Conservation (phyloP, 2,797 vertebrate species). For the Eulemur mongoz region DNA sequence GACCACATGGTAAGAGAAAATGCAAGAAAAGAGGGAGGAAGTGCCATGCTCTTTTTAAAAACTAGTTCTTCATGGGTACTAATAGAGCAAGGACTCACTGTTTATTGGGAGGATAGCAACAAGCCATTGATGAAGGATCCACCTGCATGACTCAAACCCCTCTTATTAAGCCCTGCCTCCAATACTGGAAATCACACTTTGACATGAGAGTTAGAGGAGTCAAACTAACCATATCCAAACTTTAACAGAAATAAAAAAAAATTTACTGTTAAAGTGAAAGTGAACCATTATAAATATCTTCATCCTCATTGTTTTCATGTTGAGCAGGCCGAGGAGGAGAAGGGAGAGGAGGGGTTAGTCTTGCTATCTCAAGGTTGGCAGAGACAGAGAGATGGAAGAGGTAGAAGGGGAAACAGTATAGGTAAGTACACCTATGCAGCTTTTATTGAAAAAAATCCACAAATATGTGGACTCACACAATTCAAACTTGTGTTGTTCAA, state of each 20-base stretch:
- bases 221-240: not conserved
- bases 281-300: not conserved
- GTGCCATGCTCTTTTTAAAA: not conserved
- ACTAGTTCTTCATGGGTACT: not conserved
- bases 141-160: not conserved
- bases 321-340: not conserved
- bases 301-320: not conserved
- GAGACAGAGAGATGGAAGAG: not conserved
- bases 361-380: not conserved
- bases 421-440: not conserved
- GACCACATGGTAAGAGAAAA: not conserved
- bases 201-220: not conserved
- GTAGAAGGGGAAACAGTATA: not conserved
- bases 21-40: not conserved
- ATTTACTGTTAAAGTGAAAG: not conserved
- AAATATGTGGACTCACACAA: not conserved
- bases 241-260: not conserved
- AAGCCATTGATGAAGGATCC: not conserved
- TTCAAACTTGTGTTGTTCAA: not conserved
- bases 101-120: not conserved
- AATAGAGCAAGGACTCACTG: not conserved
- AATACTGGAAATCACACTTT: not conserved
- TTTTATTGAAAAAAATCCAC: not conserved
- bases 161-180: not conserved
- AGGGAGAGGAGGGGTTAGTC: not conserved